Percentiles rank a stretch among this genome's conserved stretches.
Evolutionary conservation across 2,113 vertebrate genomes (phyloP).

Genomic region (Neogale vison): DNA sequence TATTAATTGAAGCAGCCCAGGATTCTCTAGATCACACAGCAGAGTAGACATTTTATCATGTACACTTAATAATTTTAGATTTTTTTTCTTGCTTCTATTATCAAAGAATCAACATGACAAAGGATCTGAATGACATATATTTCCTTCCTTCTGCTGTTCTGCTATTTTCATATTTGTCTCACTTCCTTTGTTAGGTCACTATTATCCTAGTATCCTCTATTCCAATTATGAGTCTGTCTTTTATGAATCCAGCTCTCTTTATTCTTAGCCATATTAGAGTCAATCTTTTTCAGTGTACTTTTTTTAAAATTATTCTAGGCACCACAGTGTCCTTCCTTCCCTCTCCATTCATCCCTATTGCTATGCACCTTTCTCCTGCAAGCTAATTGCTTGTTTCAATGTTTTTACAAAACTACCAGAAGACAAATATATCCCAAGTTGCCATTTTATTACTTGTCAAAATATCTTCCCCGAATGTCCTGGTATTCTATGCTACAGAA

Average conservation of each 20-base stretch:
- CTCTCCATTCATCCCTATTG: background rate
- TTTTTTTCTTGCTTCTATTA: background rate
- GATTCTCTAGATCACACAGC: background rate
- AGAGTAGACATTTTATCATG: background rate
- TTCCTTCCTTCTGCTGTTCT: background rate
- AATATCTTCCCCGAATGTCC: background rate
- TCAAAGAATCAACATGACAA: background rate
- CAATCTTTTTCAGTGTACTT: background rate
- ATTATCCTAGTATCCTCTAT: background rate
- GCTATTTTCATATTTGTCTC: background rate
- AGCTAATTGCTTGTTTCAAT: background rate
- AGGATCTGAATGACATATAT: background rate
- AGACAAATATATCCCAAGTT: background rate
- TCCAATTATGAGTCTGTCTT: background rate
- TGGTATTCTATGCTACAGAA: background rate
- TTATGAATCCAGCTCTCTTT: background rate
- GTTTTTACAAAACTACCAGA: background rate
- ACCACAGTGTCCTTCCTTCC: background rate
- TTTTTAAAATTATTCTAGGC: background rate
- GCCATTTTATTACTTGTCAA: background rate
- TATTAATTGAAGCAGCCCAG: background rate
- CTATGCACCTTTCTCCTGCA: background rate
- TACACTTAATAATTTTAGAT: background rate
- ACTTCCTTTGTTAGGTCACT: background rate
- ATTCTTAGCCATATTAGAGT: background rate